These are phyloP conservation scores for Rhombomys opimus DNA, from an alignment of 2,113 vertebrate species.

Conservation along the genomic window DNA sequence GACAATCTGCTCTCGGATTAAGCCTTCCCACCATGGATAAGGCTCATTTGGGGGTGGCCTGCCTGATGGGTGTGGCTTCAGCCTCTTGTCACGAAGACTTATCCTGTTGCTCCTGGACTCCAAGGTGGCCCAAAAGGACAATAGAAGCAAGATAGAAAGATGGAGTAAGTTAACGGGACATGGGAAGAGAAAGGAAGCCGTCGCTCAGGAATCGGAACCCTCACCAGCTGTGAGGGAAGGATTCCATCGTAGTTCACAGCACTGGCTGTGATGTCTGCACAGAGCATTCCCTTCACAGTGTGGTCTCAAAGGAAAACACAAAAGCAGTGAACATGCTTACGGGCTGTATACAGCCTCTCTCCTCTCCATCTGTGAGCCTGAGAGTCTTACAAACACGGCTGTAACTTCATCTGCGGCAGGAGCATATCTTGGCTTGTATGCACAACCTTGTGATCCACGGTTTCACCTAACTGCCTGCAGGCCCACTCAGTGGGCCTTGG, in stretches of 20 bases:
- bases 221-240: neutral
- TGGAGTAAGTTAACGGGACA: neutral
- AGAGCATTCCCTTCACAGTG: neutral
- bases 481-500: neutral
- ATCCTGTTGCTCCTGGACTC: neutral
- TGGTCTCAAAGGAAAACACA: neutral
- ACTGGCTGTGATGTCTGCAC: neutral
- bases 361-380: neutral
- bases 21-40: neutral
- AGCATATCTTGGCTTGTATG: neutral
- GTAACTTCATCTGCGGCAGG: neutral
- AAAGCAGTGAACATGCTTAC: neutral
- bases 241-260: neutral
- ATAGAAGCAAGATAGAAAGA: neutral
- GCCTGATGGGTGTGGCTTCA: too few species aligned
- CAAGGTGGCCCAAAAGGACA: neutral
- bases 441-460: neutral
- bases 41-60: too few species aligned
- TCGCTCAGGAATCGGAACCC: neutral
- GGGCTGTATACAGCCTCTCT: neutral
- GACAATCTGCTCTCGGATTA: neutral
- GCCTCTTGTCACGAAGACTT: neutral
- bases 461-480: too few species aligned
- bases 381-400: too few species aligned
- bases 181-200: neutral